Evolutionary conservation across 2,888 invertebrate genomes (phyloP).

Genomic region (Sceliomorpha sp.): DNA sequence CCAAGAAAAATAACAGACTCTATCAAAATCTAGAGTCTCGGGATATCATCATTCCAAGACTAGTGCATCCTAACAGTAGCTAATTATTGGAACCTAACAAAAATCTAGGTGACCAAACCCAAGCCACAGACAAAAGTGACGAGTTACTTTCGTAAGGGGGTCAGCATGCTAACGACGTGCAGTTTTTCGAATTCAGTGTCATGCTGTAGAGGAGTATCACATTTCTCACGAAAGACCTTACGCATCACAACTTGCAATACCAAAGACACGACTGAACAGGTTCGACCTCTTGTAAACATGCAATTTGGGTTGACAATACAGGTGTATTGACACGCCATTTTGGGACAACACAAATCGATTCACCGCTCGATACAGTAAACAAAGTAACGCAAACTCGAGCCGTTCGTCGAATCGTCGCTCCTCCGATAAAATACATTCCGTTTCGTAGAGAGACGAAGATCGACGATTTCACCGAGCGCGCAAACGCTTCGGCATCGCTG

Average conservation of each 20-base stretch:
- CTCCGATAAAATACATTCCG: background rate
- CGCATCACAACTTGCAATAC: slow-evolving; percentile 74
- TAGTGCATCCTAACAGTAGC: too few species aligned
- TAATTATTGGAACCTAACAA: too few species aligned
- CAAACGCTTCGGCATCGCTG: slow-evolving; percentile 31
- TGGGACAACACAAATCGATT: slow-evolving; percentile 12
- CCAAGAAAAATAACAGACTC: too few species aligned
- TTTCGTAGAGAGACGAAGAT: slow-evolving; percentile 25
- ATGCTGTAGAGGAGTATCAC: slow-evolving; percentile 37
- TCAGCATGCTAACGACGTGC: slow-evolving; percentile 44
- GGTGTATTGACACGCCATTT: background rate
- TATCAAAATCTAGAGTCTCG: too few species aligned
- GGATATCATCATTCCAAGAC: too few species aligned
- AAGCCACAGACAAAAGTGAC: slow-evolving; percentile 10
- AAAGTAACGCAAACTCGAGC: background rate
- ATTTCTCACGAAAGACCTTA: slow-evolving; percentile 54
- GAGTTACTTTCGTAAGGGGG: slow-evolving; percentile 33
- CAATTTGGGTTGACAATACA: slow-evolving; percentile 34
- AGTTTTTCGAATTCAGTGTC: slow-evolving; percentile 49
- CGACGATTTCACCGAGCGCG: slow-evolving; percentile 23
- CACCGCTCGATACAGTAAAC: background rate
- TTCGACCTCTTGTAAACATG: slow-evolving; percentile 29
- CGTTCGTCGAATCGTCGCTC: slow-evolving; percentile 4
- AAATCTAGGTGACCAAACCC: too few species aligned
- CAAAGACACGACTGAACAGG: slow-evolving; percentile 30